Conservation (phyloP, 2,113 vertebrate genomes). For the Antennarius striatus region DNA sequence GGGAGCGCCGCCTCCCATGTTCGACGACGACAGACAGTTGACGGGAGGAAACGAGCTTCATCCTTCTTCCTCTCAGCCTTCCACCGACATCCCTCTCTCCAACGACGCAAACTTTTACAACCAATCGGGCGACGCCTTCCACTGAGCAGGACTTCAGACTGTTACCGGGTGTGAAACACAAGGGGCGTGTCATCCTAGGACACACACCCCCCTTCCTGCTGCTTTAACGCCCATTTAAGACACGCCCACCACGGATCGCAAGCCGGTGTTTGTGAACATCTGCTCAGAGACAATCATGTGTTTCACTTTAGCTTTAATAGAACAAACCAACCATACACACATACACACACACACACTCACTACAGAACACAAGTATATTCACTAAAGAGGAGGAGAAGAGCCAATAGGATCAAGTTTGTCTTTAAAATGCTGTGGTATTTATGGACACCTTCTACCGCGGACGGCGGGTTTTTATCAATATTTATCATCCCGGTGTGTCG, state of each 20-base stretch:
- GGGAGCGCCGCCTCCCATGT: background rate
- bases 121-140: conserved; percentile 1
- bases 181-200: conserved; percentile 25
- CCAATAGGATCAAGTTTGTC: conserved; percentile 54
- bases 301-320: conserved; percentile 47
- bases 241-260: conserved; percentile 18
- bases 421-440: conserved; percentile 54
- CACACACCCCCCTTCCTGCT: conserved; percentile 2
- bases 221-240: conserved; percentile 40
- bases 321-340: conserved; percentile 38
- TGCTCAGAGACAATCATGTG: conserved; percentile 62
- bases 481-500: no score
- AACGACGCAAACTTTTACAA: conserved; percentile 39
- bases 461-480: no score
- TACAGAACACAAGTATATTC: conserved; percentile 11
- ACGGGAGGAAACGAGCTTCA: conserved; percentile 24
- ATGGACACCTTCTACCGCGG: conserved; percentile 23
- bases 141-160: conserved; percentile 43
- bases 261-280: conserved; percentile 25
- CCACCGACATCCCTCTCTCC: conserved; percentile 29
- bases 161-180: conserved; percentile 43
- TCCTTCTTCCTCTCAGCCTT: conserved; percentile 29
- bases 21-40: background rate
- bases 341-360: conserved; percentile 8
- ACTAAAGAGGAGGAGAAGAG: conserved; percentile 55